Evolutionary conservation across 2,797 vertebrate species (phyloP).

Genomic region (Pempheris klunzingeri): DNA sequence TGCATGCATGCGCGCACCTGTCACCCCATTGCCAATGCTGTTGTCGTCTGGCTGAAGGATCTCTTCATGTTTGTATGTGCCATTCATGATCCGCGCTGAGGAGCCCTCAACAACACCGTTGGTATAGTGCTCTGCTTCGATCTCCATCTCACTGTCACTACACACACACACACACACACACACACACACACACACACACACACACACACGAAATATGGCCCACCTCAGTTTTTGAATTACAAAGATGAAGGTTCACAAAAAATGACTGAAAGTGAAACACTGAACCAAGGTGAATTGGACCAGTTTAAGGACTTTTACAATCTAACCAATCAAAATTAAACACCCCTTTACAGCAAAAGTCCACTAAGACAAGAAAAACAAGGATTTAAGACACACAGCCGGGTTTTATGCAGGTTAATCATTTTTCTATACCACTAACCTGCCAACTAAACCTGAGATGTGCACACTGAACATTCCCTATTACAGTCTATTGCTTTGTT

Average conservation of each 20-base stretch:
- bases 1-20: constrained; percentile 71
- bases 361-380: not conserved
- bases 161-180: constrained; percentile 18
- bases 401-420: not conserved
- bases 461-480: not conserved
- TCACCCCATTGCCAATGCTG: constrained; percentile 90
- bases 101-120: constrained; percentile 93
- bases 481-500: not conserved
- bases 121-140: constrained; percentile 96
- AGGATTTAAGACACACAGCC: not conserved
- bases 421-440: not conserved
- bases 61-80: constrained; percentile 96
- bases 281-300: not conserved
- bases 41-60: constrained; percentile 95
- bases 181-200: constrained; percentile 4
- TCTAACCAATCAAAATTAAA: too few relatives aligned
- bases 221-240: not conserved
- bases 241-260: not conserved
- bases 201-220: not conserved
- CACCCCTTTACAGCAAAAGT: not conserved
- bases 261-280: not conserved
- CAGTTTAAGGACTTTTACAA: not conserved
- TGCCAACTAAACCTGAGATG: not conserved
- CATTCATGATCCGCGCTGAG: constrained; percentile 94
- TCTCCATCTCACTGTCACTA: constrained; percentile 99